Evolutionary conservation across 2,797 vertebrate genomes (phyloP), one percentile per base, ranked within the genome.

Genomic region (Ctenochaetus hawaiiensis): DNA sequence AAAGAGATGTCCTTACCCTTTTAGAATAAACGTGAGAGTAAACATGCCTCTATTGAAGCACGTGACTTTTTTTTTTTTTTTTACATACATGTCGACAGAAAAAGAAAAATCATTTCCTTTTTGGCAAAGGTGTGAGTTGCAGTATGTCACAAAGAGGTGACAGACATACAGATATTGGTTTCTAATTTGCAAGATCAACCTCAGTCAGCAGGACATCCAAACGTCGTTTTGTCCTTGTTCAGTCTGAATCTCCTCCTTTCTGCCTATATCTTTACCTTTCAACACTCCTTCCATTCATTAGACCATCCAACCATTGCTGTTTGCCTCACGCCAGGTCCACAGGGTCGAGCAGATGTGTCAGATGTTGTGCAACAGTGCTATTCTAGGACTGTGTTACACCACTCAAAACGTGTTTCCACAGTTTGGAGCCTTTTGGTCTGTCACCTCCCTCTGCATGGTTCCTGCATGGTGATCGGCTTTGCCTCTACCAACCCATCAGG

Each of bases 361-460:
- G 49, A n/a, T 67, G 78, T 92, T 93, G 73, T 68, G 75, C 60
- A 93, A 92, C 77, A 77, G 67, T 37, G 75, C 69, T 90, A 85
- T 90, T 88, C 68, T 85, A 23, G 82, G 84, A 72, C 1, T 4
- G 45, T 80, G 58, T 91, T 88, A 81, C 51, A 57, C 49, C 69
- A 86, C 68, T 68, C 44, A 17, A 69, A 89, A 81, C n/a, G 18
- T 85, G 75, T 84, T 80, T 73, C 49, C 68, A 6, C 67, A 53
- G 26, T 63, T 22, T 8, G 67, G 20, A 67, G 34, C 53, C 23
- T 30, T 57, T 69, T n/a, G 43, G 70, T 61, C 56, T 64, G 48
- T 23, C 34, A 17, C 65, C 69, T 14, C 14, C 43, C 43, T 30
- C 26, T 30, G 26, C 26, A 5, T 30, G 26, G 26, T 30, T 30